These are phyloP conservation scores for Latrodectus geometricus DNA, from an alignment of 1,140 invertebrate species.

Conservation along the genomic window DNA sequence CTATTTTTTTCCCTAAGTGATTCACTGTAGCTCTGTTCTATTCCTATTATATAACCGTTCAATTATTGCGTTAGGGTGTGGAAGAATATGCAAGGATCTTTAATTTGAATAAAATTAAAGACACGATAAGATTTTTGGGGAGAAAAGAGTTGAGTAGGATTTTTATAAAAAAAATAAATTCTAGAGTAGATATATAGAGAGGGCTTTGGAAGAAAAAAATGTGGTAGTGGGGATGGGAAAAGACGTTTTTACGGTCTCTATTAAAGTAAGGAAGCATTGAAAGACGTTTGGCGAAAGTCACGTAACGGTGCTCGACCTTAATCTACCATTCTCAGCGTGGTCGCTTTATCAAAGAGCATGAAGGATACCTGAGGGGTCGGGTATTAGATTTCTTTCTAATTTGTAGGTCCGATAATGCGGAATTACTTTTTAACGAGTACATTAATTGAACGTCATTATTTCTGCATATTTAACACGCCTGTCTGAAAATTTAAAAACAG, in stretches of 20 bases:
- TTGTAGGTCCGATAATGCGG: not conserved
- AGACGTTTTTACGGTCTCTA: slow-evolving; percentile 41
- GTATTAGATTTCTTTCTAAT: not conserved
- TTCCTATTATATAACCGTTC: slow-evolving; percentile 2
- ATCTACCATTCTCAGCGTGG: slow-evolving; percentile 54
- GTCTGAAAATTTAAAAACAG: no score
- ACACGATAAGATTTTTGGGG: slow-evolving; percentile 24
- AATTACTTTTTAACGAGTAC: no score
- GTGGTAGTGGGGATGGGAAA: not conserved
- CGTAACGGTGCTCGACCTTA: slow-evolving; percentile 57
- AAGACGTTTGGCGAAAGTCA: slow-evolving; percentile 46
- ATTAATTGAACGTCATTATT: no score
- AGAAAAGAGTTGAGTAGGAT: not conserved
- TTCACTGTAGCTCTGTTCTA: not conserved
- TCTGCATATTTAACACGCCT: no score
- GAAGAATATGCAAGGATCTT: not conserved
- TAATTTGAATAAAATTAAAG: slow-evolving; percentile 59
- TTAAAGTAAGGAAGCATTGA: slow-evolving; percentile 42
- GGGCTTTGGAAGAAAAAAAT: slow-evolving; percentile 4
- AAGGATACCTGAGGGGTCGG: slow-evolving; percentile 22
- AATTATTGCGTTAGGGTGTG: slow-evolving; percentile 10
- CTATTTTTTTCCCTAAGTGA: slow-evolving; percentile 14
- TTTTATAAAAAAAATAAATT: no score
- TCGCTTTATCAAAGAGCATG: slow-evolving; percentile 46
- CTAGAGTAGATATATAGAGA: not conserved